Percentiles rank a stretch among this genome's conserved stretches.
Conservation (phyloP, 2,113 vertebrate species). For the Callaeas wilsoni region DNA sequence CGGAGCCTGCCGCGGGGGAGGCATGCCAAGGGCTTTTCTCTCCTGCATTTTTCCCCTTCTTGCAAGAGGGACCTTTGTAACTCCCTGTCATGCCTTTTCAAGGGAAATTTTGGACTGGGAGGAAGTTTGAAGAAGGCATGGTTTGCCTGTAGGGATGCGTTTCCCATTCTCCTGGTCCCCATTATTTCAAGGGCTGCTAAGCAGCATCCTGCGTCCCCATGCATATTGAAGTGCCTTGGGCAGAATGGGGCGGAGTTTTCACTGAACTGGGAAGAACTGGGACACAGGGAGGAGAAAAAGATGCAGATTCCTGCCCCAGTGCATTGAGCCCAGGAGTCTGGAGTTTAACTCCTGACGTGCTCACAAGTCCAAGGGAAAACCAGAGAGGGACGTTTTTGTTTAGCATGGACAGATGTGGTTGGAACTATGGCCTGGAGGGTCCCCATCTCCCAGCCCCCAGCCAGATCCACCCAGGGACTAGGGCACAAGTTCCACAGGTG, state of each 20-base stretch:
- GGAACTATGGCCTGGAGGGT: neutral
- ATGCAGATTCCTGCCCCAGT: neutral
- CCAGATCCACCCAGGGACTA: neutral
- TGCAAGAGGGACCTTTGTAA: neutral
- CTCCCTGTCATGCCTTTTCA: neutral
- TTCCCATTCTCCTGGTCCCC: neutral
- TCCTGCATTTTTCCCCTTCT: neutral
- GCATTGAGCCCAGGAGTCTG: neutral
- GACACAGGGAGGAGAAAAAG: neutral
- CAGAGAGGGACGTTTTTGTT: neutral
- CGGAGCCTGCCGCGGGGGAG: neutral
- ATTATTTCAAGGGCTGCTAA: neutral
- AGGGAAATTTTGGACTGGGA: neutral
- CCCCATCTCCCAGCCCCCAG: neutral
- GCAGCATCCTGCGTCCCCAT: rapidly evolving
- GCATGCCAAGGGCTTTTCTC: neutral
- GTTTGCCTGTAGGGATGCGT: neutral
- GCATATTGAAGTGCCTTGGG: rapidly evolving
- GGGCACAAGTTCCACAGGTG: neutral
- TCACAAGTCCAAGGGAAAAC: neutral
- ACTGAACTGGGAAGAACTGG: neutral
- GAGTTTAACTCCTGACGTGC: neutral
- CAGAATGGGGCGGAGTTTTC: neutral
- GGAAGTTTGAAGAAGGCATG: neutral
- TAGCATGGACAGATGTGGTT: neutral